Conservation (phyloP, 2,888 invertebrate species). For the Bellardia bayeri region DNA sequence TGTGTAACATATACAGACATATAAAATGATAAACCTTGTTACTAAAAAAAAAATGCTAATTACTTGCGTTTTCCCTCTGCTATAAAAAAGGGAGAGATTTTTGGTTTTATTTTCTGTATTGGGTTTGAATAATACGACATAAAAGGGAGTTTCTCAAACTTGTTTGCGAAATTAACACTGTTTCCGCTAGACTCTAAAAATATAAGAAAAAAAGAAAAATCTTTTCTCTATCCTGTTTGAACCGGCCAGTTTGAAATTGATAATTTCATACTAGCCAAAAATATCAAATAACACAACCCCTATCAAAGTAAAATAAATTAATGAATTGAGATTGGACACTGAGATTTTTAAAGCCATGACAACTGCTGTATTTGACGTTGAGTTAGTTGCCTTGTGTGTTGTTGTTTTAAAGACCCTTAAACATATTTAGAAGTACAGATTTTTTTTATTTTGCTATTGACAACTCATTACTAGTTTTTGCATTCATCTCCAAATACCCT, state of each 20-base stretch:
- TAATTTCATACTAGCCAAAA: background rate
- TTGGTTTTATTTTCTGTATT: background rate
- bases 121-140: slow-evolving; percentile 26
- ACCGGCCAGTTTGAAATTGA: background rate
- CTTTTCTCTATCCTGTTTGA: background rate
- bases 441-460: too few relatives aligned
- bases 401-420: too few relatives aligned
- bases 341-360: too few relatives aligned
- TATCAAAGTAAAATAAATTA: background rate
- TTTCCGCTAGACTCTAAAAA: background rate
- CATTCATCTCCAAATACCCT: too few relatives aligned
- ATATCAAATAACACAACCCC: background rate
- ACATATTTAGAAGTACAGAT: too few relatives aligned
- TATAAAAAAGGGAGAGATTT: slow-evolving; percentile 14
- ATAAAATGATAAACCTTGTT: slow-evolving; percentile 49
- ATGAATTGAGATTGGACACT: too few relatives aligned
- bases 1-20: background rate
- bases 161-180: slow-evolving; percentile 20
- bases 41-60: slow-evolving; percentile 63
- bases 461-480: too few relatives aligned
- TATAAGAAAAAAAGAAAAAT: background rate
- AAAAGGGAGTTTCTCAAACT: slow-evolving; percentile 31
- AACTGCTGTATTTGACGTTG: too few relatives aligned
- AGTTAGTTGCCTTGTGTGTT: too few relatives aligned
- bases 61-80: slow-evolving; percentile 38